Conservation (phyloP, 1,140 invertebrate genomes). For the Nasonia vitripennis region DNA sequence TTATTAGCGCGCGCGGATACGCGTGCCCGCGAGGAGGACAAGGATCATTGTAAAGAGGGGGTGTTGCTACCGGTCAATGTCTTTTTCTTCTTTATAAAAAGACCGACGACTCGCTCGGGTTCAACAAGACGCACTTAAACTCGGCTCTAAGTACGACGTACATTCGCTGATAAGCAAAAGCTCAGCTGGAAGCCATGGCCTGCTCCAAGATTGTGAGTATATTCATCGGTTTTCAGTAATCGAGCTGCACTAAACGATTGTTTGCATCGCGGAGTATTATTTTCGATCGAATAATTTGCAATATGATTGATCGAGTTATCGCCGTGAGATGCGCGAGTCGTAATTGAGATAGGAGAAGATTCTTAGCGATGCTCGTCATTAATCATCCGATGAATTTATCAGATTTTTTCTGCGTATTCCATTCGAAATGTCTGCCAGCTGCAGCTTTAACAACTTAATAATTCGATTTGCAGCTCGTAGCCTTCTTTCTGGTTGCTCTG, state of each 20-base stretch:
- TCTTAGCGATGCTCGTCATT: too few species aligned
- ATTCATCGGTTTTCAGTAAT: background rate
- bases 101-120: background rate
- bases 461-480: conserved; percentile 54
- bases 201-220: conserved; percentile 62
- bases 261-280: too few species aligned
- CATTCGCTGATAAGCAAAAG: background rate
- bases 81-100: conserved; percentile 47
- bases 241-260: background rate
- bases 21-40: conserved; percentile 12
- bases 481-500: conserved; percentile 59
- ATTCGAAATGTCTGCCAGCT: too few species aligned
- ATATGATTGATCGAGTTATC: background rate
- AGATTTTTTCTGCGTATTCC: too few species aligned
- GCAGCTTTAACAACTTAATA: too few species aligned
- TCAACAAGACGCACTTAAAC: background rate
- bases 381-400: too few species aligned
- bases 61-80: background rate
- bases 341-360: too few species aligned
- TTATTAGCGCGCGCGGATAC: conserved; percentile 34
- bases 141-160: background rate
- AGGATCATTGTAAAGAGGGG: background rate
- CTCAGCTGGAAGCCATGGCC: conserved; percentile 57
- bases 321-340: too few species aligned
- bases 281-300: background rate